phyloP scores from a whole-genome alignment of 2,888 invertebrate species.

The Corbicula japonica region DNA sequence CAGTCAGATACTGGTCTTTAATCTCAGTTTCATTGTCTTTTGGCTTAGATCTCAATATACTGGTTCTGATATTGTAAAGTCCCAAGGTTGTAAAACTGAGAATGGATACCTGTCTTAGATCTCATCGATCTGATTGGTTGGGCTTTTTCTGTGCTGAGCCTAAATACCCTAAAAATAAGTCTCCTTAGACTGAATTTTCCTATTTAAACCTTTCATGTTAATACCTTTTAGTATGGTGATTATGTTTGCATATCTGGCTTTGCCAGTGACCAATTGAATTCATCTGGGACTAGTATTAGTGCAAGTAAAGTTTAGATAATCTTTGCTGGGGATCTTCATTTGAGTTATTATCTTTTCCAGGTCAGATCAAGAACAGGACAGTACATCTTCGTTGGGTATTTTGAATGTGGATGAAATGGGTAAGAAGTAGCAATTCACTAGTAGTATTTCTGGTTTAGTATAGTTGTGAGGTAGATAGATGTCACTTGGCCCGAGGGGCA shows the following conservation, averaged over 20 bases:
- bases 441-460: not conserved
- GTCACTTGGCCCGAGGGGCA: not conserved
- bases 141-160: no score
- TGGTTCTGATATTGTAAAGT: no score
- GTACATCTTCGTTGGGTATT: conserved; percentile 60
- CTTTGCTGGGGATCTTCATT: not conserved
- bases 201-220: not conserved
- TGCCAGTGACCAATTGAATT: not conserved
- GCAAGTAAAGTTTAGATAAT: not conserved
- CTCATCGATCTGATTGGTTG: no score
- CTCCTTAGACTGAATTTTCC: no score
- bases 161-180: no score
- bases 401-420: conserved; percentile 64
- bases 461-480: not conserved
- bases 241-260: not conserved
- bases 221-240: not conserved
- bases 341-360: conserved; percentile 23
- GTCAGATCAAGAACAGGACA: conserved; percentile 59
- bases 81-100: no score
- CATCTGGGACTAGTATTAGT: not conserved
- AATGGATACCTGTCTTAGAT: no score
- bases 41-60: no score
- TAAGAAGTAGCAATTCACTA: conserved; percentile 25
- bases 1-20: no score
- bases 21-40: no score